These are phyloP conservation scores for Cyprinodon brontotheroides DNA, from an alignment of 2,113 vertebrate genomes.

Conservation along the genomic window DNA sequence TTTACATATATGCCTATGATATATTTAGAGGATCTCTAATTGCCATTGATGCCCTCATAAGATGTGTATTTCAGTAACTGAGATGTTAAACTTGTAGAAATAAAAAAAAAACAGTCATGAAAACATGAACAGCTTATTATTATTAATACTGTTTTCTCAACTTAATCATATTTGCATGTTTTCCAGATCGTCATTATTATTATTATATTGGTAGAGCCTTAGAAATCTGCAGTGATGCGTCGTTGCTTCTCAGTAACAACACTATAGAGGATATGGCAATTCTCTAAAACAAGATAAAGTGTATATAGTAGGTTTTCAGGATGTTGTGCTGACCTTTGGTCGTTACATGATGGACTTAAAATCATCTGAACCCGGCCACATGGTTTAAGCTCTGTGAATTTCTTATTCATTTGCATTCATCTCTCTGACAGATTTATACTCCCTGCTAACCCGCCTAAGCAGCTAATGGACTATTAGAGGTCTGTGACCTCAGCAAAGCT, in stretches of 20 bases:
- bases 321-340: constrained; percentile 19
- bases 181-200: background rate
- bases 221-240: background rate
- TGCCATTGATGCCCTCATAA: too few species aligned
- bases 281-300: background rate
- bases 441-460: constrained; percentile 29
- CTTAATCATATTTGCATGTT: background rate
- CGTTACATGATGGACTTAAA: constrained; percentile 26
- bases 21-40: too few species aligned
- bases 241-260: background rate
- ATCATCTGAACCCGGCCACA: constrained; percentile 5
- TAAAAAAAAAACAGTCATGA: background rate
- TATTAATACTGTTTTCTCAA: background rate
- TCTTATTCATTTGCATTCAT: constrained; percentile 55
- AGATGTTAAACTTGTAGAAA: background rate
- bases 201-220: background rate
- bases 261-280: background rate
- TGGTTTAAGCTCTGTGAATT: constrained; percentile 39
- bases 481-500: constrained; percentile 67
- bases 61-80: too few species aligned
- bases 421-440: constrained; percentile 44
- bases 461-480: constrained; percentile 59
- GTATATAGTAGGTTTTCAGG: constrained; percentile 12
- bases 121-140: background rate
- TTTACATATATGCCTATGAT: too few species aligned